A percentile compares a stretch with the other conserved stretches of the same genome.
Evolutionary conservation across 1,140 invertebrate genomes (phyloP).

Genomic region (Charaxes varanes): DNA sequence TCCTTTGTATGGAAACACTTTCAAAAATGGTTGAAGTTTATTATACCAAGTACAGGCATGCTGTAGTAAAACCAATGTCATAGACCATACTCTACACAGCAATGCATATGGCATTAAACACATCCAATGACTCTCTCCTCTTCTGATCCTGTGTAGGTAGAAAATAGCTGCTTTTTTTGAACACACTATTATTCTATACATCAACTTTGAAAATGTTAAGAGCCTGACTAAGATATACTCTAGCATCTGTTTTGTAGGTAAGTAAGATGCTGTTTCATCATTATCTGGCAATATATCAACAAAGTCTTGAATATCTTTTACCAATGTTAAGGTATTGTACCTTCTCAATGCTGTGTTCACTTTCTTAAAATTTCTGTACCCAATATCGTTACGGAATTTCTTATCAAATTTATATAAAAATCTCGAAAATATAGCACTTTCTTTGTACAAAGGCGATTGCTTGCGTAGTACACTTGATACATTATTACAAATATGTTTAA

Average conservation of each 20-base stretch:
- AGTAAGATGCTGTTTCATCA: constrained; percentile 34
- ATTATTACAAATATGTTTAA: constrained; percentile 40
- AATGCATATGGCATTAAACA: constrained; percentile 74
- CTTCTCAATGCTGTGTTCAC: constrained; percentile 73
- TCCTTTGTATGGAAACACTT: constrained; percentile 64
- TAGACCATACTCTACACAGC: constrained; percentile 75
- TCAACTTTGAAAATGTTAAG: constrained; percentile 75
- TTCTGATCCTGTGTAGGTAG: constrained; percentile 70
- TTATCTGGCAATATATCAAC: constrained; percentile 31
- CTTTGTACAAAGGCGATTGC: constrained; percentile 69
- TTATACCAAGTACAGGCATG: constrained; percentile 74
- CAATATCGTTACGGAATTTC: constrained; percentile 77
- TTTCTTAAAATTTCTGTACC: constrained; percentile 75
- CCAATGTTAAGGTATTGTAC: constrained; percentile 69
- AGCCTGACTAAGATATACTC: constrained; percentile 74
- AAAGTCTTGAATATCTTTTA: constrained; percentile 65
- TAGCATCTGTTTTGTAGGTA: constrained; percentile 76
- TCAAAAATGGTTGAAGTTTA: constrained; percentile 53
- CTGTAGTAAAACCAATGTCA: constrained; percentile 65
- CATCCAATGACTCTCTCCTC: constrained; percentile 75
- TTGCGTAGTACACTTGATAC: constrained; percentile 62
- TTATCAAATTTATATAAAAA: constrained; percentile 77
- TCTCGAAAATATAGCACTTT: constrained; percentile 75
- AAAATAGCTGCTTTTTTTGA: constrained; percentile 66
- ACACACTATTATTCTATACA: constrained; percentile 69